phyloP scores from a whole-genome alignment of 2,888 invertebrate species.

The Anticlea derivata region DNA sequence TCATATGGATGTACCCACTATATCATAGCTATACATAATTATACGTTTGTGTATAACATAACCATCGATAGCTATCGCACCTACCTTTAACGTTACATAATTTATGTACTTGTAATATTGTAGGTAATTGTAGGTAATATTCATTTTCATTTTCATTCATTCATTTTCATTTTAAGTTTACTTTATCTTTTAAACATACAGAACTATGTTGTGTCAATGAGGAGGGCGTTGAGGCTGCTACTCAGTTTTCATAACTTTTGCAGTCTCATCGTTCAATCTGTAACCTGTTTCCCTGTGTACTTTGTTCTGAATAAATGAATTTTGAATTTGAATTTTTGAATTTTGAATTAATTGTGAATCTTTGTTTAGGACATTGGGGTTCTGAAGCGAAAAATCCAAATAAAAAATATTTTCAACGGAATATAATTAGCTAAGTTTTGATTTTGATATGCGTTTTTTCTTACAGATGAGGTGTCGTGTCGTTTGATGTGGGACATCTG shows the following conservation, averaged over 20 bases:
- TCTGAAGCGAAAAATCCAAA: not conserved
- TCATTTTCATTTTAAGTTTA: too few relatives aligned
- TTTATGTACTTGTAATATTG: not conserved
- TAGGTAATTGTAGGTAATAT: too few relatives aligned
- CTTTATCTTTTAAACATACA: too few relatives aligned
- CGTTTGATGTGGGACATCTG: slow-evolving; percentile 68
- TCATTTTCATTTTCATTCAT: too few relatives aligned
- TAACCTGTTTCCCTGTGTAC: too few relatives aligned
- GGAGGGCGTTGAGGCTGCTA: too few relatives aligned
- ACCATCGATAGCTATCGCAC: slow-evolving; percentile 24
- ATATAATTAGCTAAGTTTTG: not conserved
- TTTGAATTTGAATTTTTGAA: too few relatives aligned
- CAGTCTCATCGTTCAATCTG: too few relatives aligned
- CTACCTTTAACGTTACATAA: slow-evolving; percentile 21
- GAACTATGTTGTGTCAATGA: too few relatives aligned
- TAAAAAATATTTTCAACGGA: not conserved
- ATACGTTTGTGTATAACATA: slow-evolving; percentile 30
- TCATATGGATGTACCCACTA: too few relatives aligned
- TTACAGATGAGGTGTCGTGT: slow-evolving; percentile 41
- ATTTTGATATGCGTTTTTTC: slow-evolving; percentile 16
- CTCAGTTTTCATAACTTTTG: too few relatives aligned
- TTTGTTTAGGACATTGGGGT: not conserved
- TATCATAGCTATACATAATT: slow-evolving; percentile 4
- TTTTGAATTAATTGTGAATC: not conserved
- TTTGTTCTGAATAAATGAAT: too few relatives aligned